A percentile compares a stretch with the other conserved stretches of the same genome.
phyloP scores from a whole-genome alignment of 2,113 vertebrate genomes.

The Anseranas semipalmata region DNA sequence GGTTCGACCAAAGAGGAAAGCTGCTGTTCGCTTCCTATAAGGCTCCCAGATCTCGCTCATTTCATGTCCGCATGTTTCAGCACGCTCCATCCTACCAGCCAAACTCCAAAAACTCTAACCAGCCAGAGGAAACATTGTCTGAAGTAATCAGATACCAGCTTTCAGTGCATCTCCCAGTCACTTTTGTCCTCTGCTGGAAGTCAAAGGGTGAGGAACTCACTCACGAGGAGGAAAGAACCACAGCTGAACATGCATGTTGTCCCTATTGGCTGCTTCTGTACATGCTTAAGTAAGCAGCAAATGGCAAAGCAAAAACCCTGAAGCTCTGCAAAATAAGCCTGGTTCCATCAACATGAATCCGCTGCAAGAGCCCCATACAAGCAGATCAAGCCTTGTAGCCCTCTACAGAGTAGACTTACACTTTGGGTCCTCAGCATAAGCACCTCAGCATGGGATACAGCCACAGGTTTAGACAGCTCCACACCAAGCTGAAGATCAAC shows the following conservation, averaged over 20 bases:
- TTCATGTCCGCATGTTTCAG: not conserved
- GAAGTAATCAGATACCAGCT: not conserved
- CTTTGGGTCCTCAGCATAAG: not conserved
- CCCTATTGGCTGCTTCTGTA: not conserved
- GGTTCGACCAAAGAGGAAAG: slow-evolving; percentile 21
- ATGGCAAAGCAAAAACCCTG: not conserved
- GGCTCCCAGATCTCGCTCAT: slow-evolving; percentile 2
- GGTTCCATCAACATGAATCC: not conserved
- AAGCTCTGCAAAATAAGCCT: not conserved
- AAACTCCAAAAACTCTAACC: slow-evolving; percentile 10
- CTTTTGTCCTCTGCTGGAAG: slow-evolving; percentile 22
- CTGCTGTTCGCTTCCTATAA: slow-evolving; percentile 20
- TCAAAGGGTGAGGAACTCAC: not conserved
- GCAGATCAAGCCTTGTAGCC: not conserved
- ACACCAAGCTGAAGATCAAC: not conserved
- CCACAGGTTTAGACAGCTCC: not conserved
- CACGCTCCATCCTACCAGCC: not conserved
- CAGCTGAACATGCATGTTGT: not conserved
- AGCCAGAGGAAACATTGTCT: not conserved
- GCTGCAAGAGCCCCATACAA: not conserved
- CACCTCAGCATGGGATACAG: not conserved
- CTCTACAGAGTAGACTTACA: rapidly evolving
- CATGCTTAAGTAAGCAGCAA: not conserved
- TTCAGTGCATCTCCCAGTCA: not conserved
- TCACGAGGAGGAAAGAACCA: not conserved